These are phyloP conservation scores for Terrapene triunguis DNA, from an alignment of 2,113 vertebrate species.

Conservation along the genomic window DNA sequence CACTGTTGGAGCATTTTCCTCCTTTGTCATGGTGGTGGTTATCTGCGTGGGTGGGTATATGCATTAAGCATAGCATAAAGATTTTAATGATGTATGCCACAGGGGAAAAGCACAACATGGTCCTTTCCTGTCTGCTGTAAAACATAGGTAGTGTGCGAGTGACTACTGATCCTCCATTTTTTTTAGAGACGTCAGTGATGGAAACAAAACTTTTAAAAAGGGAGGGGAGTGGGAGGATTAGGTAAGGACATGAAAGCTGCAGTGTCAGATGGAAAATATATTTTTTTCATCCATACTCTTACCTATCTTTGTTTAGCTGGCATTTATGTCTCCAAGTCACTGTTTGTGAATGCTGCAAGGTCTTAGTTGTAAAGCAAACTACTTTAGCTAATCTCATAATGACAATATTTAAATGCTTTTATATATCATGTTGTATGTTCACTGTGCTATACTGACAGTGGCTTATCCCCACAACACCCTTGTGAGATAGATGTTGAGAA, in stretches of 20 bases:
- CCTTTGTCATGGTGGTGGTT: conserved; percentile 39
- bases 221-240: background rate
- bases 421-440: accelerated
- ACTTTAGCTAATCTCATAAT: background rate
- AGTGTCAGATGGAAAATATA: background rate
- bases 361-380: background rate
- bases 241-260: background rate
- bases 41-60: conserved; percentile 34
- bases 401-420: background rate
- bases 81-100: conserved; percentile 56
- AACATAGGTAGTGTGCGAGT: background rate
- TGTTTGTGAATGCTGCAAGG: background rate
- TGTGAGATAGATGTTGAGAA: background rate
- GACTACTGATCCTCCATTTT: conserved; percentile 6
- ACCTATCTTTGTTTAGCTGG: background rate
- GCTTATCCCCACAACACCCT: background rate
- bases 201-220: background rate
- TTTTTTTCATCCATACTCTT: background rate
- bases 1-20: conserved; percentile 31
- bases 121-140: conserved; percentile 24
- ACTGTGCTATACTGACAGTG: background rate
- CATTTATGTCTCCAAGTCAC: background rate
- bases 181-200: background rate
- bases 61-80: conserved; percentile 37
- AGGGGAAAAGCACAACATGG: conserved; percentile 2